These are phyloP conservation scores for Turritopsis dohrnii DNA, from an alignment of 30 jellyfish, hydroid and myxozoan genomes.

Conservation along the genomic window DNA sequence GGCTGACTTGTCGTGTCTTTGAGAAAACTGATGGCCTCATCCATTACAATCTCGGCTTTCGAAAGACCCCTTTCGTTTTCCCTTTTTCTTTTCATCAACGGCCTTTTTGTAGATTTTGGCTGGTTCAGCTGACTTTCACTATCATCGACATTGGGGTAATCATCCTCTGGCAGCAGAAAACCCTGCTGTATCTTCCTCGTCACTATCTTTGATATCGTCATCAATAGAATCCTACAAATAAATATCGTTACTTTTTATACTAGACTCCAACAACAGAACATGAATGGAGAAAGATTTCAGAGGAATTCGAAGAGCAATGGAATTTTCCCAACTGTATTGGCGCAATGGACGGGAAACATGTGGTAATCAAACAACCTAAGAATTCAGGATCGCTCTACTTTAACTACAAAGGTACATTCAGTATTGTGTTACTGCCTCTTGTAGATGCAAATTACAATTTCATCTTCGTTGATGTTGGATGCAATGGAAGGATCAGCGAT, in stretches of 20 bases:
- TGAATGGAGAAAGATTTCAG: slow-evolving; percentile 32
- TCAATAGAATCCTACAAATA: background rate
- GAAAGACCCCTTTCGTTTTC: background rate
- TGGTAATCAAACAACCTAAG: slow-evolving; percentile 30
- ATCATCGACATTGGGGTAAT: background rate
- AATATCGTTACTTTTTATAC: too few relatives aligned
- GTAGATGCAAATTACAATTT: slow-evolving; percentile 35
- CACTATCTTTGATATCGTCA: background rate
- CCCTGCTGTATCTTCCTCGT: background rate
- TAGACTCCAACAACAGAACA: slow-evolving; percentile 15
- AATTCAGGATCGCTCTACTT: slow-evolving; percentile 29
- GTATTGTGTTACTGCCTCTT: slow-evolving; percentile 31
- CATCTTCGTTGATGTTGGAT: slow-evolving; percentile 33
- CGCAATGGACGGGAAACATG: slow-evolving; percentile 51
- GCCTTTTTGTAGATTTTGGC: background rate
- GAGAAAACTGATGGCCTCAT: background rate
- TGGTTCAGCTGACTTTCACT: background rate
- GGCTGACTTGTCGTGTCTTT: background rate
- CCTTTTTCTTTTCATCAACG: background rate
- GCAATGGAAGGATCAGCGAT: slow-evolving; percentile 42
- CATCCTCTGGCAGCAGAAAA: background rate
- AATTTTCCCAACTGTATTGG: slow-evolving; percentile 48
- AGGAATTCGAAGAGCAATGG: slow-evolving; percentile 31
- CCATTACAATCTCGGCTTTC: background rate
- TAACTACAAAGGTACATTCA: slow-evolving; percentile 31